Conservation (phyloP, 2,888 invertebrate genomes). For the Cylindroiulus punctatus region DNA sequence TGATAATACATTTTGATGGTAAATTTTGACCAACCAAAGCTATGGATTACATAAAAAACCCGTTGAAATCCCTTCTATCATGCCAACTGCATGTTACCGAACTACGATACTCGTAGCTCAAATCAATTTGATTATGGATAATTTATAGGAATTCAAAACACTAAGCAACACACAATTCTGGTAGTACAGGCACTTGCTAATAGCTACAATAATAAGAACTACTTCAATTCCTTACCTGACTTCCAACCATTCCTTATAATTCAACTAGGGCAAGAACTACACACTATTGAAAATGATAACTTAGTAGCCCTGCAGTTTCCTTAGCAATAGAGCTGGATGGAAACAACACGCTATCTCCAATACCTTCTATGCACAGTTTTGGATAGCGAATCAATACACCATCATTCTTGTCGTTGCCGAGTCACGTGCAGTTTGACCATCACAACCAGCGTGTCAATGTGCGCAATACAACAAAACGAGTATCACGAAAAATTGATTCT, state of each 20-base stretch:
- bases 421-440: constrained; percentile 10
- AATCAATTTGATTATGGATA: too few relatives aligned
- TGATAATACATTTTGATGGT: too few relatives aligned
- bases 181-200: too few relatives aligned
- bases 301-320: neutral
- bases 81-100: too few relatives aligned
- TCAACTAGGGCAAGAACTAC: neutral
- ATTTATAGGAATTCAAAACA: too few relatives aligned
- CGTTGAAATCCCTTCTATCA: too few relatives aligned
- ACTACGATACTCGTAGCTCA: too few relatives aligned
- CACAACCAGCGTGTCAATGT: neutral
- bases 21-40: too few relatives aligned
- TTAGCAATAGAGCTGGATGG: neutral
- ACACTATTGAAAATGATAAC: neutral
- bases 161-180: too few relatives aligned
- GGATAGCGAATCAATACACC: neutral
- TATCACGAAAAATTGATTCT: constrained; percentile 20
- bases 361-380: neutral
- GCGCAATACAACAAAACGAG: constrained; percentile 5
- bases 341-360: neutral
- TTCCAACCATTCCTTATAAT: constrained; percentile 16
- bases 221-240: neutral
- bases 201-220: neutral
- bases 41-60: too few relatives aligned
- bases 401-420: neutral